Conservation (phyloP, 2,797 vertebrate genomes). For the Chelon auratus region DNA sequence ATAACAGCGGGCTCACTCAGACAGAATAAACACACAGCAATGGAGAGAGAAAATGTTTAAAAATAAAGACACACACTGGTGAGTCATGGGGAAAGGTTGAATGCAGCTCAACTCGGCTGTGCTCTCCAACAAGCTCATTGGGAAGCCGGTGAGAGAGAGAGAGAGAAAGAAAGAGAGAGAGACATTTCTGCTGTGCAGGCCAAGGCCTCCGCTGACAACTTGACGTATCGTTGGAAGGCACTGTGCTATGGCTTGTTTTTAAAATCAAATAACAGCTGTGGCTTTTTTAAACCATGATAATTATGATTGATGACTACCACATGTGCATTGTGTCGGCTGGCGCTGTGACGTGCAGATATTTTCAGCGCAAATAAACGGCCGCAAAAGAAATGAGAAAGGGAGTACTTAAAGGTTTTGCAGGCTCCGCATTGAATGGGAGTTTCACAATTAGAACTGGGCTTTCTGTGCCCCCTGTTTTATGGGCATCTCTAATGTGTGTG, state of each 20-base stretch:
- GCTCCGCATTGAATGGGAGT: constrained; percentile 42
- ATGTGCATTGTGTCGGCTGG: constrained; percentile 83
- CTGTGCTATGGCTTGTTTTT: constrained; percentile 82
- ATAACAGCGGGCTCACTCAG: constrained; percentile 72
- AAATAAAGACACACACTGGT: constrained; percentile 79
- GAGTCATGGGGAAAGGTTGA: constrained; percentile 81
- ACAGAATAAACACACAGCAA: constrained; percentile 75
- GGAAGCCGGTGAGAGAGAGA: constrained; percentile 63
- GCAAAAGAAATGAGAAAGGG: constrained; percentile 70
- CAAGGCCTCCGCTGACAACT: constrained; percentile 85
- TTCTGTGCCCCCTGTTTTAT: constrained; percentile 59
- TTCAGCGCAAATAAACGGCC: constrained; percentile 79
- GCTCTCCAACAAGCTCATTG: constrained; percentile 73
- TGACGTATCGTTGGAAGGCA: constrained; percentile 83
- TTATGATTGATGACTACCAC: constrained; percentile 86
- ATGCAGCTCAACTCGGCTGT: constrained; percentile 68
- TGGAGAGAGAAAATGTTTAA: constrained; percentile 78
- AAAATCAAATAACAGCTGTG: constrained; percentile 86
- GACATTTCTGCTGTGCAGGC: constrained; percentile 80
- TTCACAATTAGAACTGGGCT: constrained; percentile 58
- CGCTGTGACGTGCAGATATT: constrained; percentile 78
- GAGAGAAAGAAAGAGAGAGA: constrained; percentile 58
- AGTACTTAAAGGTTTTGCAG: constrained; percentile 58
- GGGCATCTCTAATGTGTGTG: constrained; percentile 39
- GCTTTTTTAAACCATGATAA: constrained; percentile 85